A percentile compares a stretch with the other conserved stretches of the same genome.
Conservation (phyloP, 2,113 vertebrate genomes). For the Eurystomus gularis region DNA sequence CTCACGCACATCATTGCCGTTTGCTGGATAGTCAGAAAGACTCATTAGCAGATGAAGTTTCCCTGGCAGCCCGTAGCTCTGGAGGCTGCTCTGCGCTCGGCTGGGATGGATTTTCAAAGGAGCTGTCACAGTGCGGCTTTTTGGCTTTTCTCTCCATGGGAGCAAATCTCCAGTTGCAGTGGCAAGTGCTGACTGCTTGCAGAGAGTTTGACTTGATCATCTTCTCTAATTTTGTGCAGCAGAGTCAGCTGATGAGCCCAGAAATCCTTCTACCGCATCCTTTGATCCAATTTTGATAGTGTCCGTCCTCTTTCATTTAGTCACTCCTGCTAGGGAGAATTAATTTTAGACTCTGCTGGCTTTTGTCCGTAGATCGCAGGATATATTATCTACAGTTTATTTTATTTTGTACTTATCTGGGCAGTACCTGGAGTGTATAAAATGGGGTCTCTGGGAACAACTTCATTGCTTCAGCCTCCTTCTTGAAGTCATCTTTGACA, state of each 20-base stretch:
- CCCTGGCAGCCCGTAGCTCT: neutral
- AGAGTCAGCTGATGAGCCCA: neutral
- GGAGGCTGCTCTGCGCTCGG: rapidly evolving
- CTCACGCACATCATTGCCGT: neutral
- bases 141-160: neutral
- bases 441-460: constrained; percentile 19
- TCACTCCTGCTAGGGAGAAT: neutral
- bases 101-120: neutral
- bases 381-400: constrained; percentile 11
- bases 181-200: neutral
- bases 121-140: rapidly evolving
- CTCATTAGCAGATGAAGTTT: neutral
- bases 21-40: neutral
- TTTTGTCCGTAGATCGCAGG: constrained; percentile 25
- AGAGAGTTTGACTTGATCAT: rapidly evolving
- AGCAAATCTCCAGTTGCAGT: neutral
- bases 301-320: neutral
- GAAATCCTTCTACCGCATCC: neutral
- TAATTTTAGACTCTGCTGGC: constrained; percentile 24
- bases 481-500: neutral
- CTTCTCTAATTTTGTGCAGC: neutral
- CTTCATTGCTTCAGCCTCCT: constrained; percentile 35
- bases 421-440: constrained; percentile 27
- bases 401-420: constrained; percentile 17
- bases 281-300: neutral